Evolutionary conservation across 2,888 invertebrate genomes (phyloP), one percentile per base, ranked within the genome.

Genomic region (Timema podura): DNA sequence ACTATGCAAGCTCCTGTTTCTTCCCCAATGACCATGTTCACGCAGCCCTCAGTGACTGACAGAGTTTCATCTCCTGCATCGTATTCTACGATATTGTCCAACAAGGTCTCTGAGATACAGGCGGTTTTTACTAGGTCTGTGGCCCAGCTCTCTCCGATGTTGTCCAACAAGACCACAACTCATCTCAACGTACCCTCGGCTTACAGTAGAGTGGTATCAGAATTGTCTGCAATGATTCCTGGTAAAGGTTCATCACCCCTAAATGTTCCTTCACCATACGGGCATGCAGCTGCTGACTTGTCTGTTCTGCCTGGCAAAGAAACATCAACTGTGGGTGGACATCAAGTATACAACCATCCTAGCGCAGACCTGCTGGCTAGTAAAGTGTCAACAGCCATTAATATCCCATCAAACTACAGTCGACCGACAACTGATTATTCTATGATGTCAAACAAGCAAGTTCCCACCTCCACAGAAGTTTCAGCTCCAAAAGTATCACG

Each of bases 381-480:
- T 45, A 64, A 70, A 67, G 67, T 68, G 15, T 64, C 69, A 11
- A 47, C 68, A 49, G 61, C 61, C 6, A 44, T 69, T 45, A 54
- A 46, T 65, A 48, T 69, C 16, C 13, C 70, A 6, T 49, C 67
- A 48, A 47, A 66, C 51, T 73, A 70, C 49, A 70, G 57, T 59
- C 54, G 70, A 30, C 64, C 70, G 45, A 15, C 68, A 48, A 46
- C 72, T 10, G 71, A 73, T 47, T 71, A 67, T 67, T 57, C 73
- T 7, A 51, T 69, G 44, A 49, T 68, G 69, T 79, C 78, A 73
- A 75, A 77, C 49, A 80, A 70, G 76, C 77, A 74, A 61, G 78
- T 49, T 71, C 76, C 74, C 57, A 77, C 73, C 64, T 75, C 76
- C 15, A 76, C 57, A 30, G 73, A 74, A 59, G 74, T 75, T 6